Evolutionary conservation across 2,113 vertebrate species (phyloP).

Genomic region (Oryzias woworae): DNA sequence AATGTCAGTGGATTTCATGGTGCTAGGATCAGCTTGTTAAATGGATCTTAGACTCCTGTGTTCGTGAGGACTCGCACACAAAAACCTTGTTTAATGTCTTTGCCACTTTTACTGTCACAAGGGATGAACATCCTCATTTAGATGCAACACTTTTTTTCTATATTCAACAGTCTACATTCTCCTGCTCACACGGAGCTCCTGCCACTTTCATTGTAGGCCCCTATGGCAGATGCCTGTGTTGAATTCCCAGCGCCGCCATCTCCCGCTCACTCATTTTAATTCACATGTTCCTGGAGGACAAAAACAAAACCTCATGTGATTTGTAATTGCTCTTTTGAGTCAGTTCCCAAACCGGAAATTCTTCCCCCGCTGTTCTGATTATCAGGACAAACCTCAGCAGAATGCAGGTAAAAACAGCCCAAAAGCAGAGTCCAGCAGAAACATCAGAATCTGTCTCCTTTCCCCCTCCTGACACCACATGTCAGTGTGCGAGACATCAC

Average conservation of each 20-base stretch:
- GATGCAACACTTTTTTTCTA: slow-evolving; percentile 37
- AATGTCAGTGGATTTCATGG: neutral
- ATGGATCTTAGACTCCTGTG: too few relatives aligned
- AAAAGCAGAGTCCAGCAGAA: slow-evolving; percentile 36
- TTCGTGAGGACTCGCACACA: slow-evolving; percentile 7
- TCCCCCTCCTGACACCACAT: slow-evolving; percentile 49
- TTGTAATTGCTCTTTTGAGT: slow-evolving; percentile 44
- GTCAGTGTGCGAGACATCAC: slow-evolving; percentile 56
- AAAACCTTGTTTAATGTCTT: slow-evolving; percentile 16
- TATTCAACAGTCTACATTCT: slow-evolving; percentile 5
- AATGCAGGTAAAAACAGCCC: slow-evolving; percentile 41
- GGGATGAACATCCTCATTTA: slow-evolving; percentile 59
- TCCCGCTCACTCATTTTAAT: slow-evolving; percentile 19
- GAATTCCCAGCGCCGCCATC: slow-evolving; percentile 22
- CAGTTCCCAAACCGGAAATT: neutral
- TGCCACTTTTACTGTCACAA: slow-evolving; percentile 24
- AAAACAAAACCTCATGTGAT: slow-evolving; percentile 43
- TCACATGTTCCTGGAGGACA: slow-evolving; percentile 41
- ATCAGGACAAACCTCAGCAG: slow-evolving; percentile 47
- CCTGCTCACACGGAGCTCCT: slow-evolving; percentile 17
- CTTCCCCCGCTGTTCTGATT: neutral
- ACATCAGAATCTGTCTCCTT: slow-evolving; percentile 35
- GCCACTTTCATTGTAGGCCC: slow-evolving; percentile 42
- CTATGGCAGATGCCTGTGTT: slow-evolving; percentile 52
- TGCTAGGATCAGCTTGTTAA: neutral